Percentiles rank a stretch among this genome's conserved stretches.
These are phyloP conservation scores for Saccopteryx leptura DNA, from an alignment of 2,113 vertebrate genomes.

Conservation along the genomic window DNA sequence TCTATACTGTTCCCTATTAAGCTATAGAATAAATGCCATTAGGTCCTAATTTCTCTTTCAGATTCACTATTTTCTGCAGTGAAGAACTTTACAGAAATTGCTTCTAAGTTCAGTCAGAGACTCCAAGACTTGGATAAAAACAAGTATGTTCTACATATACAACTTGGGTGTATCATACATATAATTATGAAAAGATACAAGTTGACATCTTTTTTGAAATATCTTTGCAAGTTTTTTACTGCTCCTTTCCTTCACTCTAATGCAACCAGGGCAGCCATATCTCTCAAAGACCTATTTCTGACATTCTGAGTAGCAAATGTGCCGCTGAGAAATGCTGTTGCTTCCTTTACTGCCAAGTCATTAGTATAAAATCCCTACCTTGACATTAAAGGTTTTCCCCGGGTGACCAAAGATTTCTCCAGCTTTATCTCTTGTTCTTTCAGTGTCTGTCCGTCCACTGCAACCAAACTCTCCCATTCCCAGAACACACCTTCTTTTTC, in stretches of 20 bases:
- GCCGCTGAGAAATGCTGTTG: background rate
- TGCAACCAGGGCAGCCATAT: fast-evolving
- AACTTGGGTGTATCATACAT: background rate
- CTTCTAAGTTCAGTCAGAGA: conserved; percentile 90
- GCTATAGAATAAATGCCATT: background rate
- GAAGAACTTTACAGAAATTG: conserved; percentile 92
- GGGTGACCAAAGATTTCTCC: background rate
- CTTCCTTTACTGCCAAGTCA: background rate
- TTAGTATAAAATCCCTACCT: background rate
- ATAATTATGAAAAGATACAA: background rate
- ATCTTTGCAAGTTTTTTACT: background rate
- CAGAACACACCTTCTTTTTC: background rate
- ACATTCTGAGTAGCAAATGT: background rate
- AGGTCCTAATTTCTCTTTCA: conserved; percentile 83
- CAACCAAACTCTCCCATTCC: background rate
- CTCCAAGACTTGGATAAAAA: conserved; percentile 88
- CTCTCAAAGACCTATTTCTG: background rate
- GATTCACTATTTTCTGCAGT: conserved; percentile 95
- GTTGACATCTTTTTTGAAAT: background rate
- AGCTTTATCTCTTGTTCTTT: background rate
- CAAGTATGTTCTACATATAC: conserved; percentile 89
- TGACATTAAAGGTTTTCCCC: background rate
- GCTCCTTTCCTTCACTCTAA: background rate
- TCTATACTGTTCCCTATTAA: background rate
- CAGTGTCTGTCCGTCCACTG: background rate